Evolutionary conservation across 2,888 invertebrate genomes (phyloP), one percentile per base, ranked within the genome.

Genomic region (Chrysodeixis includens): DNA sequence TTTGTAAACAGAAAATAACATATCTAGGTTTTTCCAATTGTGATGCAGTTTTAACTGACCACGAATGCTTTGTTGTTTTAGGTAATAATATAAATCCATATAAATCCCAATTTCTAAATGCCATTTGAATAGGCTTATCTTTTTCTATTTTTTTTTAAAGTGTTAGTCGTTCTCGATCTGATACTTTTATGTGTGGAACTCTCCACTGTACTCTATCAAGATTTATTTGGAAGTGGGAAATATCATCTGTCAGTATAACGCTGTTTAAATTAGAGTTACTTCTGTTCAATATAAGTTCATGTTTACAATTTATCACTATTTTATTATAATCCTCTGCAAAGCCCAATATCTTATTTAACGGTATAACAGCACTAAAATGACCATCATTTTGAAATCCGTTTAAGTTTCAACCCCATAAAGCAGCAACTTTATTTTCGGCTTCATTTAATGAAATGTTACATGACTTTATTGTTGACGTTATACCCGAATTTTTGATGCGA

Each of bases 271-370:
- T 82, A 10, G 70, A 78, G n/a, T 74, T 83, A 40, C 83, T 76
- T 67, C 88, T 74, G 22, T 81, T 78, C 16, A 91, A 64, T 46
- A 88, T 79, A 44, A 88, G 69, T 74, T 91, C 89, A 83, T 91
- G 89, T 79, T 86, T 87, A 62, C 83, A 82, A 73, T 90, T 90
- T 1, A 90, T 71, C 59, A 89, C 76, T 54, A 90, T 83, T 79
- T 86, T 87, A 40, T 83, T 82, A 66, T 86, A 90, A 72, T 90
- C 75, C 56, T 78, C 78, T 9, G 74, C 72, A 68, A 74, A 74
- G 0, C 75, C 74, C 40, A 79, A 30, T 35, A 79, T 40, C 16
- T 49, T 65, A 59, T 65, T 65, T 18, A 65, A 44, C 18, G 63
- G 57, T 46, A 63, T 16, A 22, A 68, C 8, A 56, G 56, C 60